Evolutionary conservation across 2,113 vertebrate genomes (phyloP).

Genomic region (Dermatemys mawii): DNA sequence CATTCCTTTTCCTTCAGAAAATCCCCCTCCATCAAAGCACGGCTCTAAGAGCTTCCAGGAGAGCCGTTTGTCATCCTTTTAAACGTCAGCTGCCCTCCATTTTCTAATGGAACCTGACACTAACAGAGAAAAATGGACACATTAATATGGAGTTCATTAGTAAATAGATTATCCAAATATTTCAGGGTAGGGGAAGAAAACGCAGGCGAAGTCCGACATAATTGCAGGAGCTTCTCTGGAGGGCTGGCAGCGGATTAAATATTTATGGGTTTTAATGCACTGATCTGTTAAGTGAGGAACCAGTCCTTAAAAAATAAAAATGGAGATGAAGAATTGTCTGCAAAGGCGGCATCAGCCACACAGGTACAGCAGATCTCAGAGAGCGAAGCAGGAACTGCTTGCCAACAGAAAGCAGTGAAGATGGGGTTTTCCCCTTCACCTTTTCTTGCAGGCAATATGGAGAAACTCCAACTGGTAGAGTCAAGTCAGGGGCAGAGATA

Average conservation of each 20-base stretch:
- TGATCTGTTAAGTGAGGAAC: conserved; percentile 73
- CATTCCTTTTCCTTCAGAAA: conserved; percentile 4
- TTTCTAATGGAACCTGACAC: conserved; percentile 33
- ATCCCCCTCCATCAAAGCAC: conserved; percentile 7
- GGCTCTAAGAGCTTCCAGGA: conserved; percentile 48
- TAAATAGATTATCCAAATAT: conserved; percentile 62
- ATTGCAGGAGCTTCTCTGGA: conserved; percentile 35
- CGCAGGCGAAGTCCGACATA: neutral
- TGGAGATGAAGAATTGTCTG: no score
- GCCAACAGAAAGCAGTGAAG: neutral
- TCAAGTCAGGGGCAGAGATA: fast-evolving
- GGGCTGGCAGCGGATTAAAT: conserved; percentile 71
- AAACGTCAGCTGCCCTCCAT: conserved; percentile 52
- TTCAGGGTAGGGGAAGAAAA: conserved; percentile 21
- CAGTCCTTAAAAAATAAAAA: conserved; percentile 19
- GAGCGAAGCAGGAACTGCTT: conserved; percentile 24
- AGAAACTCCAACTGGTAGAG: fast-evolving
- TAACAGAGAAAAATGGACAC: conserved; percentile 36
- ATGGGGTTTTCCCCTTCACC: fast-evolving
- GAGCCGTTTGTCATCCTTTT: conserved; percentile 66
- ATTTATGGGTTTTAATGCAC: conserved; percentile 78
- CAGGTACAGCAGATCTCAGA: conserved; percentile 50
- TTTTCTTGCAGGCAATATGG: fast-evolving
- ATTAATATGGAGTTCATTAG: conserved; percentile 43
- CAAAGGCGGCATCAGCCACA: no score